These are phyloP conservation scores for Desmodus rotundus DNA, from an alignment of 2,113 vertebrate genomes.

Conservation along the genomic window DNA sequence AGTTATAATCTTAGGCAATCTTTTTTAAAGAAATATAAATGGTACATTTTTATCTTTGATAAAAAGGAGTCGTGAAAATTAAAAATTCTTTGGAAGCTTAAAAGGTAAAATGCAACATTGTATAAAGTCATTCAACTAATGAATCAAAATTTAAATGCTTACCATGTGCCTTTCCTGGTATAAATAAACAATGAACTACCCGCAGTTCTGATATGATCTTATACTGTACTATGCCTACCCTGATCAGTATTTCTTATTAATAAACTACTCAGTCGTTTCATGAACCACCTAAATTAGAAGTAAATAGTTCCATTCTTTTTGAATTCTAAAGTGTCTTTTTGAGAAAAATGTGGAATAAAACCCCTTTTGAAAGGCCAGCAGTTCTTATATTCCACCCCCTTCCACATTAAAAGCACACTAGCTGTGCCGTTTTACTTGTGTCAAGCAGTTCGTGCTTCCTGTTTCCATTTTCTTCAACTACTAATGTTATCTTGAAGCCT, in stretches of 20 bases:
- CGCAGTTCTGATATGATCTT: not conserved
- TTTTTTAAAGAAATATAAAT: not conserved
- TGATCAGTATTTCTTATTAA: not conserved
- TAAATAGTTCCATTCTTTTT: not conserved
- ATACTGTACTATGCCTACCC: not conserved
- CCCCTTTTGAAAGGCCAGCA: constrained; percentile 22
- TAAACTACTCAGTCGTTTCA: not conserved
- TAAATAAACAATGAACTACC: not conserved
- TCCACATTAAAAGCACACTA: constrained; percentile 54
- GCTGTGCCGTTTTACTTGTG: constrained; percentile 32
- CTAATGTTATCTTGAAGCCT: constrained; percentile 30
- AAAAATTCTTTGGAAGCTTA: not conserved
- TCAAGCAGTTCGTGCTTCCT: constrained; percentile 56
- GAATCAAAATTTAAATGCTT: not conserved
- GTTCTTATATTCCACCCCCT: not conserved
- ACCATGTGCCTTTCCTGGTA: not conserved
- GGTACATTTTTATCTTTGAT: not conserved
- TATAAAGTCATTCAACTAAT: not conserved
- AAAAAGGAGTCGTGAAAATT: not conserved
- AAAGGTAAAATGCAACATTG: not conserved
- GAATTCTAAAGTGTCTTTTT: constrained; percentile 42
- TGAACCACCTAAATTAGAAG: not conserved
- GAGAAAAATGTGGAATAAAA: constrained; percentile 53
- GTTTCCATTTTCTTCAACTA: constrained; percentile 64
- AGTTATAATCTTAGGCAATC: not conserved